A percentile compares a stretch with the other conserved stretches of the same genome.
Evolutionary conservation across 2,113 vertebrate species (phyloP).

Genomic region (Xiphias gladius): DNA sequence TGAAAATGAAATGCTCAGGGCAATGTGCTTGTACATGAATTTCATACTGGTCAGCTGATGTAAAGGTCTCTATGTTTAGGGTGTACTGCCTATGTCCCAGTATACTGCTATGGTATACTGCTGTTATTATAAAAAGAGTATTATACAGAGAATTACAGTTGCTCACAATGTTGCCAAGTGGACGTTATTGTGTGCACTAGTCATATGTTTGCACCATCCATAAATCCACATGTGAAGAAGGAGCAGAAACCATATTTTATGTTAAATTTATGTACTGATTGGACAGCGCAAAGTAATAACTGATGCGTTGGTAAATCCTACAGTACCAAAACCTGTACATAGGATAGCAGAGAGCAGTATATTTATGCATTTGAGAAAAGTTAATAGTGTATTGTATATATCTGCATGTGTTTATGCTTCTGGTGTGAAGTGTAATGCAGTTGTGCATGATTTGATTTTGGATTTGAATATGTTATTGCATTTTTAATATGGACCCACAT

Average conservation of each 20-base stretch:
- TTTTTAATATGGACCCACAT: too few relatives aligned
- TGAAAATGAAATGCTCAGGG: background rate
- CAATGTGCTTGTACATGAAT: background rate
- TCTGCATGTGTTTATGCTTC: too few relatives aligned
- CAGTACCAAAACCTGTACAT: background rate
- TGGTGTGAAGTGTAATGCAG: too few relatives aligned
- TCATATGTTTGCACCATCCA: background rate
- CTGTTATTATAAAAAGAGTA: background rate
- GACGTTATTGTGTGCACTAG: background rate
- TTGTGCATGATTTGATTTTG: too few relatives aligned
- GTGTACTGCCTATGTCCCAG: background rate
- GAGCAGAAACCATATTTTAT: background rate
- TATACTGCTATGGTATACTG: background rate
- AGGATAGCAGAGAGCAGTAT: background rate
- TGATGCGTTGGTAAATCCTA: background rate
- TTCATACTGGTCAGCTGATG: background rate
- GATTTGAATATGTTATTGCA: too few relatives aligned
- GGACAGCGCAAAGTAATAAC: background rate
- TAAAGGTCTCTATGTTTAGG: background rate
- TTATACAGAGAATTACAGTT: background rate
- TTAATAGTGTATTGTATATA: too few relatives aligned
- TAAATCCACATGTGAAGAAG: too few relatives aligned
- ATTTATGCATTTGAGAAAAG: background rate
- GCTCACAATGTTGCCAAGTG: background rate
- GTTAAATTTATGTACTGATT: background rate